Evolutionary conservation across 2,113 vertebrate species (phyloP), one percentile per base, ranked within the genome.

Genomic region (Zeus faber): DNA sequence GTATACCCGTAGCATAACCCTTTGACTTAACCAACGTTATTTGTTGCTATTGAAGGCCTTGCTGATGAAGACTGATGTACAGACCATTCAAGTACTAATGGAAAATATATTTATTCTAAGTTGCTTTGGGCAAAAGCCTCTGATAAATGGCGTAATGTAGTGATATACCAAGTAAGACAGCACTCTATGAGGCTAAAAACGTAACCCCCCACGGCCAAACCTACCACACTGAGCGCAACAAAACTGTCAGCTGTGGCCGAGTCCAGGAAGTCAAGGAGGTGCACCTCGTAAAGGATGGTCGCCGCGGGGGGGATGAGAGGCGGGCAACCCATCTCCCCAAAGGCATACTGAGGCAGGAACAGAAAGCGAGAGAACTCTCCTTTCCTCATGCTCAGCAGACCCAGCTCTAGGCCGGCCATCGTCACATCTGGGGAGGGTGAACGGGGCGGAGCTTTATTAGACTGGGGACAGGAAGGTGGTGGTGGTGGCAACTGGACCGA

Each of bases 351-450:
- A 0, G 95, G 95, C 0, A 56, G 41, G 54, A 96, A 83, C n/a
- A 96, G 57, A 48, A 98, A 94, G 0, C 90, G 84, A 0, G 94
- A 89, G 54, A 89, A 71, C 75, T 99, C 96, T 10, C 94, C 95
- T 57, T 81, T 93, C 76, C 71, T 84, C 97, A 99, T 98, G 0
- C 90, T 94, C 69, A 92, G 68, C 47, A 99, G 65, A 5, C 91
- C 93, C 1, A 97, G 26, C 62, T 93, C 92, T 79, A 99, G 87
- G 2, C 97, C 97, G 14, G 26, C 17, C 20, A 98, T 74, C 0
- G 94, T 96, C 39, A 98, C 75, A 56, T 98, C 97, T 99, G 88
- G 2, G 17, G 20, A 29, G 3, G 9, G 20, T 22, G 20, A 11
- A 22, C 2, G 9, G 10, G n/a, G n/a, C n/a, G n/a, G n/a, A n/a